These are phyloP conservation scores for Palythoa heliodiscus DNA, from an alignment of 92 coral and sea anemone species.

Conservation along the genomic window DNA sequence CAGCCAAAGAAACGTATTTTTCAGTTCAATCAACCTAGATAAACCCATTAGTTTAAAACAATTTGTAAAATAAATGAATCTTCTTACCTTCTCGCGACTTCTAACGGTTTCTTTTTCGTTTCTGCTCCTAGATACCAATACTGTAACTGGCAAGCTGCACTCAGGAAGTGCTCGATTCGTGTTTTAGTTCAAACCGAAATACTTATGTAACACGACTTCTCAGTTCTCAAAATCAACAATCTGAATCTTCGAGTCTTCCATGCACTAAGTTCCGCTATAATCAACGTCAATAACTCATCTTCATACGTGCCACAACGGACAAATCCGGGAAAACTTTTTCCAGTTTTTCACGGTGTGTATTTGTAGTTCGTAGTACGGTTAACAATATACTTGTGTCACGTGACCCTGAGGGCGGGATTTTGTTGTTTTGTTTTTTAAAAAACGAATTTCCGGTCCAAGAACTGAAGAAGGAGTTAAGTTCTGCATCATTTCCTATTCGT, in stretches of 20 bases:
- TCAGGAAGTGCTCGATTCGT: background rate
- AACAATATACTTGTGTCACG: background rate
- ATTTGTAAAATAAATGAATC: background rate
- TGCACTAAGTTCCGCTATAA: background rate
- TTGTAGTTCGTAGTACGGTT: background rate
- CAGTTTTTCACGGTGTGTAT: background rate
- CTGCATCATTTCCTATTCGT: background rate
- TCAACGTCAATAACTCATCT: background rate
- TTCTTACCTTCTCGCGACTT: background rate
- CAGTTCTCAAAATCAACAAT: background rate
- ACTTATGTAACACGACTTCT: background rate
- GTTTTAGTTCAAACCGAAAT: background rate
- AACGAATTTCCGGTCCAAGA: background rate
- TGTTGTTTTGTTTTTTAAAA: background rate
- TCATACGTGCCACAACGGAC: background rate
- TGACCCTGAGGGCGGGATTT: constrained; percentile 2
- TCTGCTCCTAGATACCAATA: background rate
- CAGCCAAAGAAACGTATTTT: background rate
- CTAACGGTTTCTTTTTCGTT: background rate
- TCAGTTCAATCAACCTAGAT: background rate
- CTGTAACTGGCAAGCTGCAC: background rate
- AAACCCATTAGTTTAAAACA: background rate
- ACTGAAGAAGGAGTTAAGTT: background rate
- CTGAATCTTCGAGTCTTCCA: background rate
- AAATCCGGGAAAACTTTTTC: background rate